These are phyloP conservation scores for Rhinogobius similis DNA, from an alignment of 2,113 vertebrate genomes.

Conservation along the genomic window DNA sequence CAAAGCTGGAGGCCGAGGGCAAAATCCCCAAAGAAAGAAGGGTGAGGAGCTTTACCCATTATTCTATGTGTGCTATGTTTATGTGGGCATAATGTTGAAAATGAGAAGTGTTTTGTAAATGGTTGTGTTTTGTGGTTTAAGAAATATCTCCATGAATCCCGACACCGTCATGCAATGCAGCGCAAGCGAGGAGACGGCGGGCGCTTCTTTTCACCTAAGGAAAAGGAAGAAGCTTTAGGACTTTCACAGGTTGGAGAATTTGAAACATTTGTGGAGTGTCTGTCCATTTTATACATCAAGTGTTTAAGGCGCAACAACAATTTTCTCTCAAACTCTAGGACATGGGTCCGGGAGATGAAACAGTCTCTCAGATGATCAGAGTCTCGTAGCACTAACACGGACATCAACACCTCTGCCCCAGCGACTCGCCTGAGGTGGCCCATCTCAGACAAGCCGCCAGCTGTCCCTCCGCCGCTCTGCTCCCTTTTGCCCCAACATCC, in stretches of 20 bases:
- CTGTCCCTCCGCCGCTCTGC: constrained; percentile 20
- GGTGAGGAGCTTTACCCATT: constrained; percentile 70
- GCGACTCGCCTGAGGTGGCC: constrained; percentile 34
- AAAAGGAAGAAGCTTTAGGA: constrained; percentile 86
- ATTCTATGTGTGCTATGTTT: not conserved
- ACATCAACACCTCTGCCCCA: constrained; percentile 21
- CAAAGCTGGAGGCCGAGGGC: constrained; percentile 96
- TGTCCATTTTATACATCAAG: not conserved
- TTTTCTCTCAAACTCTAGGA: constrained; percentile 73
- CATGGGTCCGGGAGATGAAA: constrained; percentile 85
- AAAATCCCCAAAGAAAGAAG: constrained; percentile 98
- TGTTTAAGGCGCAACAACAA: not conserved
- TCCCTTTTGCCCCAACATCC: not conserved
- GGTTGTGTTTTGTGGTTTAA: constrained; percentile 39
- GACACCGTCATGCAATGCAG: constrained; percentile 97
- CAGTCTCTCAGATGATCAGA: constrained; percentile 92
- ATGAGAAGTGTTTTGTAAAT: not conserved
- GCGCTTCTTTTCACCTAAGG: constrained; percentile 96
- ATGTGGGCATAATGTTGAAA: not conserved
- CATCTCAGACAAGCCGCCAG: too few species aligned
- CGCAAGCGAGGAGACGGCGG: constrained; percentile 94
- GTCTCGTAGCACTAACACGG: constrained; percentile 83
- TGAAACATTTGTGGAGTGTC: not conserved
- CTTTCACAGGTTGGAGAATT: constrained; percentile 80
- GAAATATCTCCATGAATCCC: constrained; percentile 98